phyloP scores from a whole-genome alignment of 2,797 vertebrate species.

The Gila robusta region DNA sequence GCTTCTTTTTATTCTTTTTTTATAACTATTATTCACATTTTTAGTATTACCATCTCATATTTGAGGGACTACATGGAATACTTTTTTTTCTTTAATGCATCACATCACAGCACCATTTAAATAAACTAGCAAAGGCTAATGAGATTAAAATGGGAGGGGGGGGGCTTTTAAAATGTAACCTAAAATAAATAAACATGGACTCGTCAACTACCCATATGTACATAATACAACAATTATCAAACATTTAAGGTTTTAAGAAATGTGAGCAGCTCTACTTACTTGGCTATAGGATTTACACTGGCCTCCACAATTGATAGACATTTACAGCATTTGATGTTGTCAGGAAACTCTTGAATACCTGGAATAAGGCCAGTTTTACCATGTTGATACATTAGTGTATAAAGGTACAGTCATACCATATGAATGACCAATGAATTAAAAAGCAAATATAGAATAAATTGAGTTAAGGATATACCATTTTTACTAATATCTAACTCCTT shows the following conservation, averaged over 20 bases:
- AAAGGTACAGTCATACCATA: background rate
- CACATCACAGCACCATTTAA: background rate
- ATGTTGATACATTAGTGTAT: background rate
- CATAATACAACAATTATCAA: background rate
- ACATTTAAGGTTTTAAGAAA: background rate
- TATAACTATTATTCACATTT: background rate
- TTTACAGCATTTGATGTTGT: slow-evolving; percentile 99
- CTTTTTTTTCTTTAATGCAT: no score
- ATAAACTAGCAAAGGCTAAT: no score
- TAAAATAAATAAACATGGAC: background rate
- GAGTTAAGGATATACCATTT: slow-evolving; percentile 84
- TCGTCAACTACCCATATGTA: background rate
- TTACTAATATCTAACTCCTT: slow-evolving; percentile 99
- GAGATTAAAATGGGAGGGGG: no score
- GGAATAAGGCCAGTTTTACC: slow-evolving; percentile 26
- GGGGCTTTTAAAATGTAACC: no score
- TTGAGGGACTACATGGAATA: background rate
- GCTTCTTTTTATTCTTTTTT: background rate
- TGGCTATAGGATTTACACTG: slow-evolving; percentile 99
- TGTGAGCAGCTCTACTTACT: slow-evolving; percentile 84
- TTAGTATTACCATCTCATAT: background rate
- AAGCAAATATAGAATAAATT: background rate
- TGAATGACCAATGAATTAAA: background rate
- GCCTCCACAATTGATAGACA: slow-evolving; percentile 98
- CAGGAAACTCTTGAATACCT: slow-evolving; percentile 99